Percentiles rank a stretch among this genome's conserved stretches.
Conservation (phyloP, 1,140 invertebrate species). For the Drosophila quadrilineata region DNA sequence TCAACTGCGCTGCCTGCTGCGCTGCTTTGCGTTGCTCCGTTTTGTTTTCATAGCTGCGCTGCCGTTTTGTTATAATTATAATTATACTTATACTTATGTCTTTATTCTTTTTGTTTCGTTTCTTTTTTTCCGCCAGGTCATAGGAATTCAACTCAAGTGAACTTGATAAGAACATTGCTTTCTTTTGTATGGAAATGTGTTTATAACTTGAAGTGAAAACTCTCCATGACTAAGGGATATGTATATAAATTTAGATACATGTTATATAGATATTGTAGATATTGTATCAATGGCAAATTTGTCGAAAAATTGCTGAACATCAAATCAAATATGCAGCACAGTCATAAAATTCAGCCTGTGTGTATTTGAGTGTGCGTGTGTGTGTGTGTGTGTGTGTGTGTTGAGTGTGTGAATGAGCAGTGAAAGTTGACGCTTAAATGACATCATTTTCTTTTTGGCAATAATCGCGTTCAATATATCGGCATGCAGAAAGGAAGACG, state of each 20-base stretch:
- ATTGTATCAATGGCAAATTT: constrained; percentile 17
- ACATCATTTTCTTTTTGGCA: constrained; percentile 65
- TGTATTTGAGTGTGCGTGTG: too few species aligned
- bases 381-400: too few species aligned
- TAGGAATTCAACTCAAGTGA: constrained; percentile 2
- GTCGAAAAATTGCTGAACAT: constrained; percentile 33
- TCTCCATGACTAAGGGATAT: constrained; percentile 7
- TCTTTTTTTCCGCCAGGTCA: constrained; percentile 27
- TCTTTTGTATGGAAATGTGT: constrained; percentile 20
- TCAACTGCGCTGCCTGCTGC: too few species aligned
- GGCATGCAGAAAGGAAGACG: constrained; percentile 18
- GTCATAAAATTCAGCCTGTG: constrained; percentile 6
- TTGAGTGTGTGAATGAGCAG: constrained; percentile 51
- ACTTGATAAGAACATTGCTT: constrained; percentile 38
- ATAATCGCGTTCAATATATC: constrained; percentile 33
- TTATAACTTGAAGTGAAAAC: too few species aligned
- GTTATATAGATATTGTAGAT: neutral
- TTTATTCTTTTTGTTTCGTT: constrained; percentile 18
- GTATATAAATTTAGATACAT: neutral
- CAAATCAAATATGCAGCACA: constrained; percentile 45
- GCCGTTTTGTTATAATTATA: constrained; percentile 21
- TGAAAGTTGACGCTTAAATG: constrained; percentile 74
- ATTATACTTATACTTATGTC: constrained; percentile 3
- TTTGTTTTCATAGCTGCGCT: constrained; percentile 58
- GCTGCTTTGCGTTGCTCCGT: constrained; percentile 39